Evolutionary conservation across 2,113 vertebrate genomes (phyloP).

Genomic region (Agelaius phoeniceus): DNA sequence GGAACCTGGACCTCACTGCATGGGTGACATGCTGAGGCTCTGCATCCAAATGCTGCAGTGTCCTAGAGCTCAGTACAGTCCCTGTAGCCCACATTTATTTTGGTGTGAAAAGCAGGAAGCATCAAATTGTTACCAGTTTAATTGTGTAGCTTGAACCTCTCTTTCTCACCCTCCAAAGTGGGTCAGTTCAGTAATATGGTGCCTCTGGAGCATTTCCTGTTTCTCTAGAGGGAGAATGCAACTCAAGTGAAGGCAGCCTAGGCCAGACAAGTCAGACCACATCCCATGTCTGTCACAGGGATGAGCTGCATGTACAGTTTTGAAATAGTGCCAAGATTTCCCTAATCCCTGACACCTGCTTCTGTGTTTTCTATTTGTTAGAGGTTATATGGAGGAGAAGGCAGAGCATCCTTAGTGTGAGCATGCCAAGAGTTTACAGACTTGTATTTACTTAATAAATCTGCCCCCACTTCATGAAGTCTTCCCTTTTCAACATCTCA

Average conservation of each 20-base stretch:
- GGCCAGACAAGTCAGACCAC: background rate
- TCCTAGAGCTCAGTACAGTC: background rate
- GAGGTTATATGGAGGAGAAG: background rate
- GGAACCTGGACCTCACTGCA: background rate
- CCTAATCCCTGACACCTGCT: background rate
- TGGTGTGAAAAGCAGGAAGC: background rate
- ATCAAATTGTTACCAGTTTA: background rate
- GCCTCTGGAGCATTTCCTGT: background rate
- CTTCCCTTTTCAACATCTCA: background rate
- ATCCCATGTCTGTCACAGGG: background rate
- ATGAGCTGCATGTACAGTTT: background rate
- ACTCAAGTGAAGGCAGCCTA: background rate
- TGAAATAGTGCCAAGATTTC: background rate
- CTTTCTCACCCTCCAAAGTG: background rate
- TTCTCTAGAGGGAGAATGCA: background rate
- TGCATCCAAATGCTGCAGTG: background rate
- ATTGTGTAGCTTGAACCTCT: background rate
- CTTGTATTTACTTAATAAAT: constrained; percentile 1
- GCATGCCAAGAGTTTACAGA: background rate
- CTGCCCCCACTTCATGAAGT: background rate
- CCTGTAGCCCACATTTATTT: background rate
- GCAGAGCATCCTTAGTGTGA: background rate
- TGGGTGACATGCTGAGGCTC: background rate
- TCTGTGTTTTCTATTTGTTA: background rate
- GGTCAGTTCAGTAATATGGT: background rate